Base-by-base conservation (phyloP, 92 coral and sea anemone genomes). In the Parazoanthus swiftii region DNA sequence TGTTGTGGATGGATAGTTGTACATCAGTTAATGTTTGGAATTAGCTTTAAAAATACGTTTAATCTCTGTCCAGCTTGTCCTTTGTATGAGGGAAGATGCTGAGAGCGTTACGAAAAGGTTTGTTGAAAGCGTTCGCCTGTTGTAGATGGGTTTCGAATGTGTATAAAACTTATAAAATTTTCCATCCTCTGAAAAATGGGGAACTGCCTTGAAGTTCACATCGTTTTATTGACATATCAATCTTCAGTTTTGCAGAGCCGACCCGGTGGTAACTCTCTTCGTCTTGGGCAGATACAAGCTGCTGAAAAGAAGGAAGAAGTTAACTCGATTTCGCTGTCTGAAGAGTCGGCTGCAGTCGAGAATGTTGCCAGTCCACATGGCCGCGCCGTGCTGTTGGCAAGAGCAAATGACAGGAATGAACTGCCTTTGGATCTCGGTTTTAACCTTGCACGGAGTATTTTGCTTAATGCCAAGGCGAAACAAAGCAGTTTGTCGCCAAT, bases 271-370 rank as follows among this genome's bases (percentile, higher is more conserved):
- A 79, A 89, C 54, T 81, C 94, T 13, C 91, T 94, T 93, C 94
- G 98, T 85, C 90, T 93, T 83, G 94, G 96, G 89, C 93, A 91
- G 86, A 78, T 93, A 82, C 98, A 92, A 88, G 92, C 93, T 79
- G 88, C 93, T 80, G 98, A 93, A 81, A 93, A 94, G 89, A 95
- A 93, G 20, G 94, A 93, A 54, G 96, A 90, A 29, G 88, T 18
- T 35, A 93, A 83, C 66, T 66, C 89, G 14, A 14, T 77, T 25
- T 58, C 86, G 14, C 67, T 43, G 42, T 84, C 68, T 37, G 51
- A 68, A 42, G 90, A 65, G 59, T 74, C 46, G 93, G 89, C 51
- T 78, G 51, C 3, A 66, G 91, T 26, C 80, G 70, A 54, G 85
- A 75, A 43, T 20, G 80, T 2, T 56, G 44, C 75, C 85, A 63